These are phyloP conservation scores for Bruchidius siliquastri DNA, from an alignment of 2,888 invertebrate genomes.

Conservation along the genomic window DNA sequence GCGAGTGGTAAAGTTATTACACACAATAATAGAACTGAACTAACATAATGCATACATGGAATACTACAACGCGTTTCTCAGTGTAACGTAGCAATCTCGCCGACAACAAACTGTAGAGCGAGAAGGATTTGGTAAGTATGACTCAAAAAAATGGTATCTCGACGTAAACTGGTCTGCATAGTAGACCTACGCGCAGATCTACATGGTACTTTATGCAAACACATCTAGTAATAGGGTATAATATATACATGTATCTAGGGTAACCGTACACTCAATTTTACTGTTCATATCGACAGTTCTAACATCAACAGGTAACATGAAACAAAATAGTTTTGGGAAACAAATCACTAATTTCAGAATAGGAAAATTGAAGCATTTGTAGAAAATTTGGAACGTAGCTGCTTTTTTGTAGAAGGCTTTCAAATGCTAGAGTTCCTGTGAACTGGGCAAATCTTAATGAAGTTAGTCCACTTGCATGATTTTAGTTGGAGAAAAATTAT, in stretches of 20 bases:
- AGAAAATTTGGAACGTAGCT: neutral
- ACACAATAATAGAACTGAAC: too few species aligned
- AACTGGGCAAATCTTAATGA: too few species aligned
- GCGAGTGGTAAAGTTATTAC: too few species aligned
- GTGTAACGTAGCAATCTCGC: neutral
- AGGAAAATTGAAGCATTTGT: neutral
- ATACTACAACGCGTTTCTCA: neutral
- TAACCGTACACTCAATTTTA: neutral
- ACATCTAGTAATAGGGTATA: conserved; percentile 5
- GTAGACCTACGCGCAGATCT: conserved; percentile 35
- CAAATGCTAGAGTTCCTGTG: too few species aligned
- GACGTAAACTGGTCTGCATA: conserved; percentile 33
- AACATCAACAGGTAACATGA: neutral
- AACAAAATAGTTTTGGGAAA: neutral
- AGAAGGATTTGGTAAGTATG: conserved; percentile 26
- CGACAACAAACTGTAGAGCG: conserved; percentile 22
- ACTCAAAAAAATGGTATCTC: conserved; percentile 25
- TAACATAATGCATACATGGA: too few species aligned
- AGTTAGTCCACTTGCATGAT: too few species aligned
- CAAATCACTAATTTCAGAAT: neutral
- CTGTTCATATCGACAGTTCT: neutral
- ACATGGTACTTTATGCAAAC: conserved; percentile 29
- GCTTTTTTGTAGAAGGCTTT: neutral
- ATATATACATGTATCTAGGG: neutral
- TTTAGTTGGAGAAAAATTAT: too few species aligned